These are phyloP conservation scores for Volucella bombylans DNA, from an alignment of 2,888 invertebrate genomes.

Conservation along the genomic window DNA sequence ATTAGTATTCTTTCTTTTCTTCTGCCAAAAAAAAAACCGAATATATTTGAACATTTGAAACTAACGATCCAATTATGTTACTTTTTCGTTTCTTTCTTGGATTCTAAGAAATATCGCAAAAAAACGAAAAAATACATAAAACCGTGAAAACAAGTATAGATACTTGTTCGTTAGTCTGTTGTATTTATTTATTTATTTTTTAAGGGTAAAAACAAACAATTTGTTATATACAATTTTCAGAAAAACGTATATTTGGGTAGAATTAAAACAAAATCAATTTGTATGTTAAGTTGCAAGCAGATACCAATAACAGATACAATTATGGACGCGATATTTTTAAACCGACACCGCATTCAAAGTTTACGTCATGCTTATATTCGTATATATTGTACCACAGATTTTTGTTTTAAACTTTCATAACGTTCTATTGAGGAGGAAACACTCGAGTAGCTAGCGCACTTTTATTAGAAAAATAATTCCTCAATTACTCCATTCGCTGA, in stretches of 20 bases:
- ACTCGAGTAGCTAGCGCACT: slow-evolving; percentile 36
- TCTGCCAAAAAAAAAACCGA: slow-evolving; percentile 46
- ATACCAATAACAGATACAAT: slow-evolving; percentile 3
- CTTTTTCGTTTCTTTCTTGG: slow-evolving; percentile 45
- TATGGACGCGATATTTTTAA: slow-evolving; percentile 49
- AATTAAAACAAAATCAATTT: slow-evolving; percentile 19
- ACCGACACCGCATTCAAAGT: slow-evolving; percentile 42
- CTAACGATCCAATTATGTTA: slow-evolving; percentile 48
- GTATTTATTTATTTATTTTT: slow-evolving; percentile 26
- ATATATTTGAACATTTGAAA: slow-evolving; percentile 49
- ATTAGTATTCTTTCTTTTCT: slow-evolving; percentile 59
- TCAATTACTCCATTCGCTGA: slow-evolving; percentile 21
- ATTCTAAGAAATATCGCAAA: slow-evolving; percentile 49
- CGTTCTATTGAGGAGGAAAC: slow-evolving; percentile 42
- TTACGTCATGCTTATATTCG: slow-evolving; percentile 61
- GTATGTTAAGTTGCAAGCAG: slow-evolving; percentile 1
- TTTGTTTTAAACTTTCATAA: not conserved
- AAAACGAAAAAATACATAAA: slow-evolving; percentile 41
- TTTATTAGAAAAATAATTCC: slow-evolving; percentile 38
- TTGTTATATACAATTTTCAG: not conserved
- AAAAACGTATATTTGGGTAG: slow-evolving; percentile 35
- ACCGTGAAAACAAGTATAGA: slow-evolving; percentile 17
- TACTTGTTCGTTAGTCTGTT: slow-evolving; percentile 4
- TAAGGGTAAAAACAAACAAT: slow-evolving; percentile 36
- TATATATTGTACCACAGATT: slow-evolving; percentile 53